Evolutionary conservation across 2,888 invertebrate species (phyloP).

Genomic region (Melanophora roralis): DNA sequence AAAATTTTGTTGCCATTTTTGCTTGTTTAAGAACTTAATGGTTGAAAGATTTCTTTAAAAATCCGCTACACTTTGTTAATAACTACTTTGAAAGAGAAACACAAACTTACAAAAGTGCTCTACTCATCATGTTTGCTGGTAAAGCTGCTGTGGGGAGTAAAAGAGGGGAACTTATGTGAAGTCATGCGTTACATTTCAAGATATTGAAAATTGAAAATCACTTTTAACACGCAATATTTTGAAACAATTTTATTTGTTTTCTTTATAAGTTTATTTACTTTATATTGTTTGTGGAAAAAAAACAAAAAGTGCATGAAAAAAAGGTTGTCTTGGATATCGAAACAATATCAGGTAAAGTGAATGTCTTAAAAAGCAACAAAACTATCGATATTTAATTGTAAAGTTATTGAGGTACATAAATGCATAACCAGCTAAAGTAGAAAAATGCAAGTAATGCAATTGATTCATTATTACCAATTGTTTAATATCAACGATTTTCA

Average conservation of each 20-base stretch:
- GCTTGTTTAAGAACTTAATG: slow-evolving; percentile 56
- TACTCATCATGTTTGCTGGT: slow-evolving; percentile 37
- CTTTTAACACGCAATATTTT: slow-evolving; percentile 59
- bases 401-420: slow-evolving; percentile 29
- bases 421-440: background rate
- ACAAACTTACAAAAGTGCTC: background rate
- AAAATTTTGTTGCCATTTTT: slow-evolving; percentile 19
- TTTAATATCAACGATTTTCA: background rate
- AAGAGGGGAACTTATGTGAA: slow-evolving; percentile 37
- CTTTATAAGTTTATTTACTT: background rate
- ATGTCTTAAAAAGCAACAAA: slow-evolving; percentile 32
- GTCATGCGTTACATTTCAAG: slow-evolving; percentile 58
- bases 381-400: slow-evolving; percentile 21
- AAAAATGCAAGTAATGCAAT: background rate
- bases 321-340: slow-evolving; percentile 45
- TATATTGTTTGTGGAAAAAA: background rate
- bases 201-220: slow-evolving; percentile 60
- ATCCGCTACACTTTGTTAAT: slow-evolving; percentile 38
- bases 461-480: background rate
- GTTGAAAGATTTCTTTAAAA: slow-evolving; percentile 37
- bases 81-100: slow-evolving; percentile 6
- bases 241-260: slow-evolving; percentile 28
- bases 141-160: background rate
- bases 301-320: slow-evolving; percentile 15
- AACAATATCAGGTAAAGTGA: slow-evolving; percentile 49